A percentile compares a stretch with the other conserved stretches of the same genome.
phyloP scores from a whole-genome alignment of 2,113 vertebrate species.

The Myrmophylax atrothorax region DNA sequence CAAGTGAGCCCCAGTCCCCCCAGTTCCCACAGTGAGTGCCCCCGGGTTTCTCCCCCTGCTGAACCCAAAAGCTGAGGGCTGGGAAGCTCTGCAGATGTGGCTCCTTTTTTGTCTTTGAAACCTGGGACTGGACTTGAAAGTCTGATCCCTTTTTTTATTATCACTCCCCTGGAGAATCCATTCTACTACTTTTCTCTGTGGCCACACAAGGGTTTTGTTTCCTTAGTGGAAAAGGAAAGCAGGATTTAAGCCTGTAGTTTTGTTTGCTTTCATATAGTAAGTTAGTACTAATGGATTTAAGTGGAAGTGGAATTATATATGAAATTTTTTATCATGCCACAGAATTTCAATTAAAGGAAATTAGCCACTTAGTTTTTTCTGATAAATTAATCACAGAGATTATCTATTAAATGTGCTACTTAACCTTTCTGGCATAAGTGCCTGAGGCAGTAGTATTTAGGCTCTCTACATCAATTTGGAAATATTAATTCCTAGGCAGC shows the following conservation, averaged over 20 bases:
- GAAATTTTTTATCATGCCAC: slow-evolving; percentile 17
- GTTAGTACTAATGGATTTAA: slow-evolving; percentile 19
- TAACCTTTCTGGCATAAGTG: slow-evolving; percentile 57
- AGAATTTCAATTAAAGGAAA: slow-evolving; percentile 51
- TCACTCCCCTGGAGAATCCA: background rate
- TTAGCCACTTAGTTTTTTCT: slow-evolving; percentile 42
- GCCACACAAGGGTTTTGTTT: background rate
- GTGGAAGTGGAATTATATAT: slow-evolving; percentile 27
- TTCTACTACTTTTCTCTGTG: background rate
- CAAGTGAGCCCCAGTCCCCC: background rate
- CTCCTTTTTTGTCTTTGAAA: background rate
- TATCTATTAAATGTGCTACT: slow-evolving; percentile 55
- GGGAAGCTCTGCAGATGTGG: background rate
- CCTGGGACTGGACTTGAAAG: background rate
- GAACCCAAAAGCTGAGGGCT: background rate
- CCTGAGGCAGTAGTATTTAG: slow-evolving; percentile 44
- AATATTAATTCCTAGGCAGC: slow-evolving; percentile 55
- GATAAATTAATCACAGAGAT: slow-evolving; percentile 66
- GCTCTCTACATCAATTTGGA: slow-evolving; percentile 40
- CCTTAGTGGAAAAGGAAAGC: background rate
- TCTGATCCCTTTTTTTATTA: background rate
- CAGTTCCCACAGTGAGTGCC: background rate
- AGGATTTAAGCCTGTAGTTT: background rate
- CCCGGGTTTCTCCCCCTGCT: background rate
- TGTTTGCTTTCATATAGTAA: slow-evolving; percentile 10